Percentiles rank a stretch among this genome's conserved stretches.
Conservation (phyloP, 2,888 invertebrate genomes). For the Nomada hirtipes region DNA sequence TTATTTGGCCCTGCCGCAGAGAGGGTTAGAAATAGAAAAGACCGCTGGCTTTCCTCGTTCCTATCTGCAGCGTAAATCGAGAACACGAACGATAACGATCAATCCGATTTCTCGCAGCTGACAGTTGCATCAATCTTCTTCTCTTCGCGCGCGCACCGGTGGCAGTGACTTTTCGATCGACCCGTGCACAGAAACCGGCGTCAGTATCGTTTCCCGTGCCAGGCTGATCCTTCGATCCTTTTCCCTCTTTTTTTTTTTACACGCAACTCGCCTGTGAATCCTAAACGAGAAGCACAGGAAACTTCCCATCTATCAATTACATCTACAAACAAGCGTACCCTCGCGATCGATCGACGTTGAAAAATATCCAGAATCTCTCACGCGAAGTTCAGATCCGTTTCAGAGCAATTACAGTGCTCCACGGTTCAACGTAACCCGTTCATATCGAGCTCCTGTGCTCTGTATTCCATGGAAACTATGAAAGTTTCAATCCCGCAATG, state of each 20-base stretch:
- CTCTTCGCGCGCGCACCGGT: constrained; percentile 53
- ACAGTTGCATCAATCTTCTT: constrained; percentile 70
- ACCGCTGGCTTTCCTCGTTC: constrained; percentile 35
- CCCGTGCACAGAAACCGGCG: constrained; percentile 49
- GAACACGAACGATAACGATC: constrained; percentile 64
- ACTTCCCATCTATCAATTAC: neutral
- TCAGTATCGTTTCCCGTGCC: constrained; percentile 37
- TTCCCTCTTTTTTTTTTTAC: neutral
- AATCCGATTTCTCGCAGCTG: constrained; percentile 50
- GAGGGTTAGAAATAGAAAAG: constrained; percentile 36
- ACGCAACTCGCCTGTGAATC: neutral
- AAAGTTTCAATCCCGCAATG: too few species aligned
- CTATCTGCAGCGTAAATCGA: constrained; percentile 64
- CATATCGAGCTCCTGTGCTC: too few species aligned
- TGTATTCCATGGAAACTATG: neutral
- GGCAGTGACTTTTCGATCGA: constrained; percentile 68
- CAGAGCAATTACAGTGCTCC: neutral
- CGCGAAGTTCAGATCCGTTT: constrained; percentile 6
- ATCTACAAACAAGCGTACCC: neutral
- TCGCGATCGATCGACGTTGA: neutral
- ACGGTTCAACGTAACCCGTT: too few species aligned
- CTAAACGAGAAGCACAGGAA: neutral
- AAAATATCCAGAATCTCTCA: neutral
- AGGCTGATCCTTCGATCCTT: constrained; percentile 8
- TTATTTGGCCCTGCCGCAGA: constrained; percentile 30